Evolutionary conservation across 2,797 vertebrate species (phyloP).

Genomic region (Mastacembelus armatus): DNA sequence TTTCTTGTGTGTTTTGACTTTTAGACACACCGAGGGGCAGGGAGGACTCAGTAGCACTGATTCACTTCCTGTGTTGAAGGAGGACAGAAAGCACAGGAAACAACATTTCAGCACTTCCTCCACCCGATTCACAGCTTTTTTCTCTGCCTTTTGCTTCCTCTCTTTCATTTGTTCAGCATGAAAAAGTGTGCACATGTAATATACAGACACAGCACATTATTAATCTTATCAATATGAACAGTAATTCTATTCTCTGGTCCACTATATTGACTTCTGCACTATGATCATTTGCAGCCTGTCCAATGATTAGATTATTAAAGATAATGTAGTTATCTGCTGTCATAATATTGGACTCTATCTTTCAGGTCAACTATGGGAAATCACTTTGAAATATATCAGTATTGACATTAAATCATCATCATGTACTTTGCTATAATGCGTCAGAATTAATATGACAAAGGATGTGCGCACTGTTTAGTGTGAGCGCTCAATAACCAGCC

Average conservation of each 20-base stretch:
- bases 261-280: constrained; percentile 79
- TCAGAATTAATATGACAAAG: constrained; percentile 77
- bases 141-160: constrained; percentile 25
- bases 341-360: constrained; percentile 82
- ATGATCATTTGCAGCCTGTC: constrained; percentile 80
- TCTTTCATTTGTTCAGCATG: constrained; percentile 24
- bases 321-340: constrained; percentile 86
- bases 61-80: constrained; percentile 76
- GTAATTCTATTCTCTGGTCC: constrained; percentile 71
- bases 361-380: constrained; percentile 87
- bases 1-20: constrained; percentile 41
- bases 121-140: constrained; percentile 47
- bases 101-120: constrained; percentile 66
- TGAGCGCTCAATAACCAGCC: constrained; percentile 59
- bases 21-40: constrained; percentile 47
- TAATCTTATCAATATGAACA: constrained; percentile 79
- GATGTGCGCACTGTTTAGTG: constrained; percentile 44
- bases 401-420: constrained; percentile 86
- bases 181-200: constrained; percentile 19
- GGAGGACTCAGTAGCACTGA: constrained; percentile 59
- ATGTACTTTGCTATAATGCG: constrained; percentile 77
- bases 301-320: constrained; percentile 86
- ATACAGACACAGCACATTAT: constrained; percentile 56
- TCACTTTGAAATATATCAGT: constrained; percentile 84
- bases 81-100: constrained; percentile 71